phyloP scores from a whole-genome alignment of 1,140 invertebrate genomes.

The Macrobrachium rosenbergii region DNA sequence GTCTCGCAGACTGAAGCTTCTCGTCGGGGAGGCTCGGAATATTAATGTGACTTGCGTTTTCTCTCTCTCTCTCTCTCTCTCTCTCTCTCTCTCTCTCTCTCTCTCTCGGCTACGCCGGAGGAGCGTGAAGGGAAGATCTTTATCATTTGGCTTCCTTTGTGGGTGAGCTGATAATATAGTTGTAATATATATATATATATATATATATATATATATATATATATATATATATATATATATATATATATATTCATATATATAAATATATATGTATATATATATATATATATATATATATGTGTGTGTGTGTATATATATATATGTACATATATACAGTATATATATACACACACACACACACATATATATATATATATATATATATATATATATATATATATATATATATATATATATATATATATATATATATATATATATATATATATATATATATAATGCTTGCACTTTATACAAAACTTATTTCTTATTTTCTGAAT shows the following conservation, averaged over 20 bases:
- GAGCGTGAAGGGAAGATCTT: no score
- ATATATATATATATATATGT: constrained; percentile 23
- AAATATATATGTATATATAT: neutral
- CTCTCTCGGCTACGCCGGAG: no score
- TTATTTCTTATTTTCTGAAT: no score
- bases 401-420: constrained; percentile 14
- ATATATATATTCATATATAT: neutral
- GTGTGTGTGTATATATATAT: constrained; percentile 23
- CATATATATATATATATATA: constrained; percentile 6
- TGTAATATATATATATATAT: constrained; percentile 26
- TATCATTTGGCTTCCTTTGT: no score
- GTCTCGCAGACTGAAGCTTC: no score
- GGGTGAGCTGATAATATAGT: no score
- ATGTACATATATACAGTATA: neutral
- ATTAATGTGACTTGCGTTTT: no score
- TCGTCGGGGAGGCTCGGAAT: no score
- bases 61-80: no score
- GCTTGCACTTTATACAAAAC: no score
- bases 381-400: neutral
- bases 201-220: constrained; percentile 33
- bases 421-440: constrained; percentile 8
- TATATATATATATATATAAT: neutral
- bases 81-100: no score
- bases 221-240: constrained; percentile 16
- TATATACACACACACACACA: neutral